Evolutionary conservation across 2,797 vertebrate species (phyloP).

Genomic region (Pitangus sulphuratus): DNA sequence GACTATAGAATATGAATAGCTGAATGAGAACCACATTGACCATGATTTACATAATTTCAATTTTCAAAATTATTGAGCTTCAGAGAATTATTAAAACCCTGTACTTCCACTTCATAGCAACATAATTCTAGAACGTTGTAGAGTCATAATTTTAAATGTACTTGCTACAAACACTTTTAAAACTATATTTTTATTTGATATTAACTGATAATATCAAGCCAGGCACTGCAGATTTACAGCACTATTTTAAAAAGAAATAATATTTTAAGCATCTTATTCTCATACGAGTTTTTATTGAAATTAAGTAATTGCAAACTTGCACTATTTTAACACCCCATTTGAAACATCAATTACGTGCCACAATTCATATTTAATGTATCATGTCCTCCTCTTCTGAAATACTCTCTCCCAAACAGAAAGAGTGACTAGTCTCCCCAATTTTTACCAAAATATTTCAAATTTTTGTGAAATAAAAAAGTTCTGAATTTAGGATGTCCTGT

Average conservation of each 20-base stretch:
- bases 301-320: constrained; percentile 14
- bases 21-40: constrained; percentile 36
- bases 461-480: not conserved
- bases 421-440: not conserved
- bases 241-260: constrained; percentile 56
- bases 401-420: not conserved
- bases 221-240: constrained; percentile 32
- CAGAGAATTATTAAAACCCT: constrained; percentile 58
- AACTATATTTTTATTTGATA: not conserved
- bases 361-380: not conserved
- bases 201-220: constrained; percentile 56
- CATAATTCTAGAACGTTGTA: constrained; percentile 48
- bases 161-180: not conserved
- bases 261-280: constrained; percentile 38
- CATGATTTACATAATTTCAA: constrained; percentile 1
- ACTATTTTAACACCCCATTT: constrained; percentile 43
- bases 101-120: constrained; percentile 38
- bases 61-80: constrained; percentile 62
- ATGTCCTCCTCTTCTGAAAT: not conserved
- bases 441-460: not conserved
- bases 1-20: constrained; percentile 27
- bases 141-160: constrained; percentile 60
- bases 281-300: constrained; percentile 4
- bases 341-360: constrained; percentile 8
- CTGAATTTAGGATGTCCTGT: not conserved